Conservation (phyloP, 2,888 invertebrate species). For the Heliconius hortense region DNA sequence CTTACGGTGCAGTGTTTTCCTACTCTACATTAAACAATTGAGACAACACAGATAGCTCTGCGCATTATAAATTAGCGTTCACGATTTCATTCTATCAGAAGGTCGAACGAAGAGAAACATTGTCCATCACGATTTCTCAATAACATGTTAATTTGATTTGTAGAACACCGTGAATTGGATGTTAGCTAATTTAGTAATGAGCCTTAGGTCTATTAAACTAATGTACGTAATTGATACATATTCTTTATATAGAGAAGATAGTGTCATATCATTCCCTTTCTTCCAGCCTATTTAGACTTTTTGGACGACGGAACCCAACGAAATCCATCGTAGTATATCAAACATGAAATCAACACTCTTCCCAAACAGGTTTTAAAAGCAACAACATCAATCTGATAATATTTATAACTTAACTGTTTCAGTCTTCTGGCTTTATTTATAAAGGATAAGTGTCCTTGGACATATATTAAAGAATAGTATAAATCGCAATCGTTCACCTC, state of each 20-base stretch:
- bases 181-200: constrained; percentile 53
- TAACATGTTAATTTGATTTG: constrained; percentile 65
- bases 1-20: not conserved
- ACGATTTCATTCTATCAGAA: constrained; percentile 25
- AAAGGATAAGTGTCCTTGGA: not conserved
- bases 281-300: too few species aligned
- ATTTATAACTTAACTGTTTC: not conserved
- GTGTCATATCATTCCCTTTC: too few species aligned
- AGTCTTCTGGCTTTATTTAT: not conserved
- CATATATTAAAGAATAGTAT: not conserved
- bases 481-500: not conserved
- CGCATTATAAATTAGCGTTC: constrained; percentile 5
- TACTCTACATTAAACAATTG: not conserved
- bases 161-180: constrained; percentile 60
- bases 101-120: constrained; percentile 34
- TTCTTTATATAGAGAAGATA: too few species aligned
- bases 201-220: constrained; percentile 32
- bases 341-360: not conserved
- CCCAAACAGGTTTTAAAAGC: not conserved
- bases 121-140: constrained; percentile 63
- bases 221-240: not conserved
- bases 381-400: not conserved
- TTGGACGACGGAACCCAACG: too few species aligned
- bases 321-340: too few species aligned
- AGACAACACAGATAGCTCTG: constrained; percentile 4